Base-by-base conservation (phyloP, 2,888 invertebrate genomes). In the Lamproptera curius region DNA sequence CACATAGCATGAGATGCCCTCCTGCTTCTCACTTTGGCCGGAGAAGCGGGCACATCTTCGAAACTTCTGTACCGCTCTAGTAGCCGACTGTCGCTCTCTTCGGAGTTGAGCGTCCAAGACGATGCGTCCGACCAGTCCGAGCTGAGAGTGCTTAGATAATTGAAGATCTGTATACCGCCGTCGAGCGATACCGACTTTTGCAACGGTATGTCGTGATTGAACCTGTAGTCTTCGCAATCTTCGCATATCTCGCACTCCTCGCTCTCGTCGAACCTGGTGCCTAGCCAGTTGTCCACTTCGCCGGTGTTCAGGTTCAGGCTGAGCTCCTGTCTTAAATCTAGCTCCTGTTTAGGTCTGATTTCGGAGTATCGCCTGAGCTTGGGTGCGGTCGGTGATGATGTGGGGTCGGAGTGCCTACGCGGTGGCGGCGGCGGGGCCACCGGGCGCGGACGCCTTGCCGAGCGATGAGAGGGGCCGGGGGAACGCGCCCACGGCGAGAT, bases 401-500 rank as follows among this genome's bases (percentile, higher is more conserved):
- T 26, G 36, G 48, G 48, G 41, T 38, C 42, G 42, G 48, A 48
- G 16, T 57, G 53, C 46, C 51, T 50, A 42, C 50, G 51, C 38
- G 49, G 52, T 42, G 51, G 58, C 51, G 52, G 50, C 57, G 62
- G 68, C 56, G 51, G 84, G 79, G 68, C 80, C 76, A 52, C 86
- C 80, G 80, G 85, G 80, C 67, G 79, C 79, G 56, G 68, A 74
- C 65, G 81, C 80, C 53, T 77, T 79, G 53, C 77, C 77, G 52
- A 63, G 68, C 69, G 71, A 71, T 65, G 73, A 77, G 71, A 66
- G 90, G 71, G 71, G 94, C 68, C 94, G 91, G 71, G 94, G 93
- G 90, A 95, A 94, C 71, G 92, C 91, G 67, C 92, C 90, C 76
- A 92, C 90, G 82, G 90, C 77, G 85, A 90, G 89, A 81, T 91